Percentiles rank a stretch among this genome's conserved stretches.
These are phyloP conservation scores for Abramis brama DNA, from an alignment of 2,113 vertebrate species.

Conservation along the genomic window DNA sequence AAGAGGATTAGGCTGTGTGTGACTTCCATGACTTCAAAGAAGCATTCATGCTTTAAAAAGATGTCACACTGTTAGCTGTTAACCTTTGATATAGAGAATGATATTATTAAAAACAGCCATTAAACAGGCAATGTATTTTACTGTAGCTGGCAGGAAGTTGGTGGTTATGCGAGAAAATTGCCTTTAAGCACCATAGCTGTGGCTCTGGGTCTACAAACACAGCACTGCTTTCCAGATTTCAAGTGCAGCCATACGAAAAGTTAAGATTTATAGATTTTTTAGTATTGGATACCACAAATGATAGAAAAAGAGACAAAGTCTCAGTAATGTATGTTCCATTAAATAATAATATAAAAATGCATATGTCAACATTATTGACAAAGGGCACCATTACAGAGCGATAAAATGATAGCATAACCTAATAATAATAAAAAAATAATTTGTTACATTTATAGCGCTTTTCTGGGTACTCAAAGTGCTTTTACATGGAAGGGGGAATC, in stretches of 20 bases:
- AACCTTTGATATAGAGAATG: conserved; percentile 23
- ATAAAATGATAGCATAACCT: not conserved
- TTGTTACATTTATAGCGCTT: too few species aligned
- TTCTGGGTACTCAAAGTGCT: too few species aligned
- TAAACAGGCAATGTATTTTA: conserved; percentile 24
- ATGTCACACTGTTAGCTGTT: not conserved
- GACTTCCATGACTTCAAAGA: conserved; percentile 11
- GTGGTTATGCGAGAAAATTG: not conserved
- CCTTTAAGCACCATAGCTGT: not conserved
- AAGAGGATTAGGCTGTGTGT: not conserved
- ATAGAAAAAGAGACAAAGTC: not conserved
- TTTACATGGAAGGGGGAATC: too few species aligned
- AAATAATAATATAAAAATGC: not conserved
- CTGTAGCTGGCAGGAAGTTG: conserved; percentile 8
- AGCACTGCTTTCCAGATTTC: not conserved
- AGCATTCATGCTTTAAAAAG: conserved; percentile 1
- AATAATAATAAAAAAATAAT: too few species aligned
- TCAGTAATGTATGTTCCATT: not conserved
- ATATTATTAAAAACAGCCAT: conserved; percentile 10
- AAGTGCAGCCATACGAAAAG: not conserved
- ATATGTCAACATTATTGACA: not conserved
- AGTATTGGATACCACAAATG: not conserved
- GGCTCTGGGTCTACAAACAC: not conserved
- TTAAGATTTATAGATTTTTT: not conserved
- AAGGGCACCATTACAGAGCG: not conserved